Base-by-base conservation (phyloP, 2,797 vertebrate species). In the Cichlasoma orientale region DNA sequence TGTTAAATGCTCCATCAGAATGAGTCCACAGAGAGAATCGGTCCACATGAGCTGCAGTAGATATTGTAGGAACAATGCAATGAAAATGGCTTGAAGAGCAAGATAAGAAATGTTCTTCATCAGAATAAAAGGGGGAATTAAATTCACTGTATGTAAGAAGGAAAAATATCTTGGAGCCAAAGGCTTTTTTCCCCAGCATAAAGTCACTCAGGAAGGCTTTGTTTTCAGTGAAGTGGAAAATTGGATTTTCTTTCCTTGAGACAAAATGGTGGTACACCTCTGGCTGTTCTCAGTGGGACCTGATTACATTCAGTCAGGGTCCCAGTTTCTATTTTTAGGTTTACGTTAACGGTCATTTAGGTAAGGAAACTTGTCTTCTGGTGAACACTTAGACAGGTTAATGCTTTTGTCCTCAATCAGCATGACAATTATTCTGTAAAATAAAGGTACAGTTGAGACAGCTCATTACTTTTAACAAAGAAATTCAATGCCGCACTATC, bases 181-280 rank as follows among this genome's bases (percentile, higher is more conserved):
- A 69, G 70, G 41, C 55, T 11, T 79, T n/a, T 74, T 79, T 33
- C 9, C 7, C 7, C 57, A 44, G 55, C 73, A 76, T 53, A 52
- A 77, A 92, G 84, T 86, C 84, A 95, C 69, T 84, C 57, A 83
- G 82, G 50, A 82, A 73, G 73, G 72, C 74, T 90, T 93, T 90
- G 83, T 90, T 90, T 90, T 84, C 88, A 91, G 50, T 18, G 2
- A 89, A 72, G 88, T 93, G 87, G 90, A 93, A 93, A 92, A 94
- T 94, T 87, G 71, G 86, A 92, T 94, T 93, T 92, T 90, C 85
- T 91, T 68, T 72, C 53, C 88, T 92, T 66, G 75, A 82, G 88
- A 89, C 86, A 87, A 91, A 93, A 88, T 84, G 75, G 83, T 50
- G 25, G 77, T 19, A 70, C 85, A 89, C 86, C 74, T 79, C 74